Conservation (phyloP, 1,140 invertebrate species). For the Drosophila bocqueti region DNA sequence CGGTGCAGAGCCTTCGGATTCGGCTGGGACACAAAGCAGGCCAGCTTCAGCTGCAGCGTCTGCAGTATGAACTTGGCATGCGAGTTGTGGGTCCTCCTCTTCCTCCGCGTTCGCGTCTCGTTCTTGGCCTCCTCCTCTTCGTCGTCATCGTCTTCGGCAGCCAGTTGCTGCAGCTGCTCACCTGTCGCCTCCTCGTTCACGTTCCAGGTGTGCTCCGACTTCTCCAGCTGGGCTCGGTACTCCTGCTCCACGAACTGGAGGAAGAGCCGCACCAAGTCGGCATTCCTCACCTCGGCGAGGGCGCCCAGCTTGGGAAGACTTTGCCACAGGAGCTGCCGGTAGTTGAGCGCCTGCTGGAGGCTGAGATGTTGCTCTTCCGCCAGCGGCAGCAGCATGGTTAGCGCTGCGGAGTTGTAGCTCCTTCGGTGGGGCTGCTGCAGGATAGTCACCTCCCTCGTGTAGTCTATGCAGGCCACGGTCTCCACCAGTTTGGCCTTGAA, state of each 20-base stretch:
- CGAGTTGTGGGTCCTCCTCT: slow-evolving; percentile 34
- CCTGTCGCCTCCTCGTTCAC: slow-evolving; percentile 45
- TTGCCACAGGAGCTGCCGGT: slow-evolving; percentile 92
- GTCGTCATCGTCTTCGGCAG: slow-evolving; percentile 58
- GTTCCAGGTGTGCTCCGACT: slow-evolving; percentile 70
- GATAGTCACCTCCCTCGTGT: slow-evolving; percentile 19
- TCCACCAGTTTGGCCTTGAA: slow-evolving; percentile 88
- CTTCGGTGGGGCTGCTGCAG: neutral
- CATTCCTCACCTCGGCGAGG: slow-evolving; percentile 91
- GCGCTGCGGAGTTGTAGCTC: slow-evolving; percentile 29
- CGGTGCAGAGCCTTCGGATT: slow-evolving; percentile 92
- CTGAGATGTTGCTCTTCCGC: slow-evolving; percentile 13
- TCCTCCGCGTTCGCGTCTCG: slow-evolving; percentile 22
- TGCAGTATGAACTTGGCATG: slow-evolving; percentile 70
- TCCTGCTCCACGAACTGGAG: slow-evolving; percentile 91
- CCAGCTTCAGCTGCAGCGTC: slow-evolving; percentile 85
- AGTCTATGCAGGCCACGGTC: slow-evolving; percentile 80
- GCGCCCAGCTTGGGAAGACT: slow-evolving; percentile 90
- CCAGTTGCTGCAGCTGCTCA: neutral
- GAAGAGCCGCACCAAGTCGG: slow-evolving; percentile 91
- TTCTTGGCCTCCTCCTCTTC: slow-evolving; percentile 41
- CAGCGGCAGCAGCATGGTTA: slow-evolving; percentile 47
- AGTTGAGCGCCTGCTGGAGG: slow-evolving; percentile 86
- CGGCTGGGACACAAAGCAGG: slow-evolving; percentile 91
- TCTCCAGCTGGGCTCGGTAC: slow-evolving; percentile 85